These are phyloP conservation scores for Sycophila sp. DNA, from an alignment of 1,140 invertebrate genomes.

Conservation along the genomic window DNA sequence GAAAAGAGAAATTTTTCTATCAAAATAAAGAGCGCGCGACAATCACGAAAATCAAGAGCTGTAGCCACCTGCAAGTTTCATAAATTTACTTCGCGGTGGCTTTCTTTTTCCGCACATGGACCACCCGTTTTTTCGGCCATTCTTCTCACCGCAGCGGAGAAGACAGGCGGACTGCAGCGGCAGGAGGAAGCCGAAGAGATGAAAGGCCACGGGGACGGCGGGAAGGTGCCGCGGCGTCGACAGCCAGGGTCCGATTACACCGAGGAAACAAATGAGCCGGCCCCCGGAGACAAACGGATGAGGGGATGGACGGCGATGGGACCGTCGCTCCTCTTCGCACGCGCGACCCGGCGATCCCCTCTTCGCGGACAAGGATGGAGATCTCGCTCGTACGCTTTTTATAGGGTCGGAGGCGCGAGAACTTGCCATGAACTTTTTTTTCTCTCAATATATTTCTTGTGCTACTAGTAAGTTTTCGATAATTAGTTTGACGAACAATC, in stretches of 20 bases:
- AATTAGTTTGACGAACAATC: no score
- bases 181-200: not conserved
- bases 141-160: no score
- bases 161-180: not conserved
- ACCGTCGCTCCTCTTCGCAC: not conserved
- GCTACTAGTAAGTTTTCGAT: no score
- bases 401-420: no score
- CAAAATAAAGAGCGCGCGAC: no score
- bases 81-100: no score
- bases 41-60: not conserved
- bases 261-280: slow-evolving; percentile 54
- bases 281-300: slow-evolving; percentile 37
- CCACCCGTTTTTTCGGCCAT: not conserved
- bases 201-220: not conserved
- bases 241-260: slow-evolving; percentile 49
- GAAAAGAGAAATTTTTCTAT: no score
- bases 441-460: no score
- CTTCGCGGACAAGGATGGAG: no score
- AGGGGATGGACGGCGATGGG: slow-evolving; percentile 20
- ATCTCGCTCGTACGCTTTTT: no score
- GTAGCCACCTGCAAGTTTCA: no score
- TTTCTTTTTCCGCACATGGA: not conserved
- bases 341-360: not conserved
- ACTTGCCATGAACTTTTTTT: no score
- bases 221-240: slow-evolving; percentile 49